phyloP scores from a whole-genome alignment of 2,113 vertebrate genomes.

The Myotis brandtii region DNA sequence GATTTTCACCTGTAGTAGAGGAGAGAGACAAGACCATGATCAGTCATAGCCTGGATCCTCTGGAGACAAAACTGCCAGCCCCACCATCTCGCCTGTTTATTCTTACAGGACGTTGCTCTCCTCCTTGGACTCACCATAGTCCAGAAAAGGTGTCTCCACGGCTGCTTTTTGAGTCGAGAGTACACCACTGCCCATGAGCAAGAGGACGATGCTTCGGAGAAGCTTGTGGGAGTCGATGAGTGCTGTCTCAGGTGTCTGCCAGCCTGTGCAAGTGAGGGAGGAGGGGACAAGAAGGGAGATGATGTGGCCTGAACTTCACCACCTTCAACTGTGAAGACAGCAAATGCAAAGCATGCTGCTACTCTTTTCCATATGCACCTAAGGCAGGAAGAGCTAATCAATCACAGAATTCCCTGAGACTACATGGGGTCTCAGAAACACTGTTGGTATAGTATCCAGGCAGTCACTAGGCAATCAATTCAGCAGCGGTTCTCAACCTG shows the following conservation, averaged over 20 bases:
- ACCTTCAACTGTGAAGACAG: background rate
- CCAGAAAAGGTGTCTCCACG: slow-evolving; percentile 84
- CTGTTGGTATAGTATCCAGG: background rate
- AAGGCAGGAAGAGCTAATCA: background rate
- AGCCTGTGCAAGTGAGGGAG: slow-evolving; percentile 81
- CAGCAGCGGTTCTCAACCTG: too few species aligned
- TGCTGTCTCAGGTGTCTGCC: slow-evolving; percentile 88
- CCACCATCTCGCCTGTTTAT: background rate
- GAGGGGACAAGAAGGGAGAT: background rate
- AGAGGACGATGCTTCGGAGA: slow-evolving; percentile 90
- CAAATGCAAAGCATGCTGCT: background rate
- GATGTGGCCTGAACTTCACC: accelerated
- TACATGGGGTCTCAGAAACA: background rate
- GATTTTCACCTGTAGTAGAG: slow-evolving; percentile 89
- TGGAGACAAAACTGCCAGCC: background rate
- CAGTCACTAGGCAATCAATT: background rate
- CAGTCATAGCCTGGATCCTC: background rate
- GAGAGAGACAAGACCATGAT: background rate
- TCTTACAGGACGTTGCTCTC: background rate
- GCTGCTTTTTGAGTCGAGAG: slow-evolving; percentile 79
- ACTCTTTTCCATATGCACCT: background rate
- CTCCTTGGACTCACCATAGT: slow-evolving; percentile 87
- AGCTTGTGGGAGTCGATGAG: slow-evolving; percentile 92
- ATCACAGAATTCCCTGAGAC: background rate
- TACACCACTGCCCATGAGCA: slow-evolving; percentile 88